These are phyloP conservation scores for Calameuta idolon DNA, from an alignment of 2,888 invertebrate genomes.

Conservation along the genomic window DNA sequence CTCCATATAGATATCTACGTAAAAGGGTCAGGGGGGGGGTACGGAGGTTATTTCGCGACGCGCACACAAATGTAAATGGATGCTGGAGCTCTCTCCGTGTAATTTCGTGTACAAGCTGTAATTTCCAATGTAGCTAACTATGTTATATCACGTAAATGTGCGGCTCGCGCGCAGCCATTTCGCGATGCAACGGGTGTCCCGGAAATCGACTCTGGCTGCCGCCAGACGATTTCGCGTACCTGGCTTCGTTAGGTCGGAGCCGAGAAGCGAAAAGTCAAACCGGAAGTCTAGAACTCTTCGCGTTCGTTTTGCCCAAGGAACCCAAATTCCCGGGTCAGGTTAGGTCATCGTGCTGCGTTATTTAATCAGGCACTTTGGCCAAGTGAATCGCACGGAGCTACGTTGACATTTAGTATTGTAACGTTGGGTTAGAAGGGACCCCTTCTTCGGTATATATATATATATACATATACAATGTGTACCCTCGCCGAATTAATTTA, in stretches of 20 bases:
- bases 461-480: too few species aligned
- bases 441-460: too few species aligned
- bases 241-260: slow-evolving; percentile 17
- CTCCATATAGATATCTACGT: slow-evolving; percentile 38
- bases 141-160: slow-evolving; percentile 39
- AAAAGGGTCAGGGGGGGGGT: too few species aligned
- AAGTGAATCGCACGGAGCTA: too few species aligned
- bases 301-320: too few species aligned
- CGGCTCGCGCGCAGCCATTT: slow-evolving; percentile 29
- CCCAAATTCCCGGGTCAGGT: too few species aligned
- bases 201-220: slow-evolving; percentile 21
- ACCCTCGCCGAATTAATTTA: too few species aligned
- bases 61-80: slow-evolving; percentile 30
- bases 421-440: too few species aligned
- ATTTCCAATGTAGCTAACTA: slow-evolving; percentile 36
- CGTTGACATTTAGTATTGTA: too few species aligned
- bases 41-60: slow-evolving; percentile 10
- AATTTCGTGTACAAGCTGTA: slow-evolving; percentile 49
- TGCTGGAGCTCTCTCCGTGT: slow-evolving; percentile 27
- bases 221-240: slow-evolving; percentile 15
- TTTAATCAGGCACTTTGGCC: too few species aligned
- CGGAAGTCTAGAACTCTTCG: too few species aligned
- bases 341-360: too few species aligned
- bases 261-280: slow-evolving; percentile 1
- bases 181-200: slow-evolving; percentile 31